Percentiles rank a stretch among this genome's conserved stretches.
Conservation (phyloP, 2,113 vertebrate species). For the Pandion haliaetus region DNA sequence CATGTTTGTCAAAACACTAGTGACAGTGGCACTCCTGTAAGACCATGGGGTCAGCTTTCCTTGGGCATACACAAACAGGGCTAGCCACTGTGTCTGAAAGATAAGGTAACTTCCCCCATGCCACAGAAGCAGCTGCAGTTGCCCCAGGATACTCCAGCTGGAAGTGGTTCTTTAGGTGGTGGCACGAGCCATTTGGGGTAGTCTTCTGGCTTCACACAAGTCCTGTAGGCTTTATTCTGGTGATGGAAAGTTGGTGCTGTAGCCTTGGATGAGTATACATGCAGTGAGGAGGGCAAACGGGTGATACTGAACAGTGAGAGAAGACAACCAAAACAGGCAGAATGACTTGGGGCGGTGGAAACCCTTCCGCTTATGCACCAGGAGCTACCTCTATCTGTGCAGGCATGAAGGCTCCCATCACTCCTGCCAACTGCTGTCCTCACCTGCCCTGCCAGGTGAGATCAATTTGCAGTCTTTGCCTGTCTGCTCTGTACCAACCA, state of each 20-base stretch:
- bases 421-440: neutral
- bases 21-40: neutral
- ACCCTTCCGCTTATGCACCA: neutral
- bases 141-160: neutral
- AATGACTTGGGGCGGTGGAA: fast-evolving
- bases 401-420: neutral
- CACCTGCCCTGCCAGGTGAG: neutral
- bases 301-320: neutral
- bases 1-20: neutral
- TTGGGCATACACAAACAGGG: neutral
- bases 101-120: neutral
- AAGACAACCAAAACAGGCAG: neutral
- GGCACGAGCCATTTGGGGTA: neutral
- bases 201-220: neutral
- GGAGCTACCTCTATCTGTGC: neutral
- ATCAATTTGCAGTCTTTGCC: neutral
- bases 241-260: neutral
- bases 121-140: neutral
- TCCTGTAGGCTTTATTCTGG: neutral
- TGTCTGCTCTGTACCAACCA: neutral
- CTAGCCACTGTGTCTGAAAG: neutral
- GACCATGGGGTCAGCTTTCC: neutral
- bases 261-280: neutral
- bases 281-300: neutral
- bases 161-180: neutral